Evolutionary conservation across 2,797 vertebrate genomes (phyloP).

Genomic region (Ctenochaetus hawaiiensis): DNA sequence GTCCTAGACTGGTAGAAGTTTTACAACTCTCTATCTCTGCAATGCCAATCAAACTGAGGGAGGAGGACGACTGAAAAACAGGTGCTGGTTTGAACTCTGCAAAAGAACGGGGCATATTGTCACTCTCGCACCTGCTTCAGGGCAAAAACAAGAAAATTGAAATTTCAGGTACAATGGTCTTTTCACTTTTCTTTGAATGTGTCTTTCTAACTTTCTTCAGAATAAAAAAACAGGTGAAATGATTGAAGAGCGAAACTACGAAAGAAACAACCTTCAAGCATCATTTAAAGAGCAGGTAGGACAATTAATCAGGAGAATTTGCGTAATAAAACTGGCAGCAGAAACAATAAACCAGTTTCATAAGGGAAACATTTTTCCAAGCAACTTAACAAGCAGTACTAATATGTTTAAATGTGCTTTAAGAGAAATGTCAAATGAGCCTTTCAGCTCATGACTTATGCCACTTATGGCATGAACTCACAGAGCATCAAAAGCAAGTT

Average conservation of each 20-base stretch:
- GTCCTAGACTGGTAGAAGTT: slow-evolving; percentile 45
- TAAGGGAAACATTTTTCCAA: slow-evolving; percentile 7
- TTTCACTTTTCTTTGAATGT: slow-evolving; percentile 20
- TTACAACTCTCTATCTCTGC: slow-evolving; percentile 33
- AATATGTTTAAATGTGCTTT: not conserved
- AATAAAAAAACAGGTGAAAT: slow-evolving; percentile 7
- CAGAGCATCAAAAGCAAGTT: too few relatives aligned
- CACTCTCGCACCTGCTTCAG: slow-evolving; percentile 25
- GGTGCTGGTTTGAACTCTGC: slow-evolving; percentile 5
- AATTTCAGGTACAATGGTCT: slow-evolving; percentile 26
- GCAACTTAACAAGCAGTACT: too few relatives aligned
- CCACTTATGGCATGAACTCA: not conserved
- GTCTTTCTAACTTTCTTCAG: slow-evolving; percentile 13
- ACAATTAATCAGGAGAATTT: slow-evolving; percentile 34
- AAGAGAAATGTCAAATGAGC: not conserved
- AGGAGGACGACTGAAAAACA: slow-evolving; percentile 32
- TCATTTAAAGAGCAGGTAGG: slow-evolving; percentile 12
- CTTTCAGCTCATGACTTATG: not conserved
- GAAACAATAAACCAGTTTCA: slow-evolving; percentile 16
- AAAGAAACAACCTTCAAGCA: slow-evolving; percentile 21
- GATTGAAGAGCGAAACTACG: slow-evolving; percentile 11
- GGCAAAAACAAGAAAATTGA: slow-evolving; percentile 15
- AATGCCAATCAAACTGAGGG: slow-evolving; percentile 64
- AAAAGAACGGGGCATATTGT: slow-evolving; percentile 21
- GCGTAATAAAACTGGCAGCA: slow-evolving; percentile 32